Conservation (phyloP, 2,888 invertebrate genomes). For the Scaeva pyrastri region DNA sequence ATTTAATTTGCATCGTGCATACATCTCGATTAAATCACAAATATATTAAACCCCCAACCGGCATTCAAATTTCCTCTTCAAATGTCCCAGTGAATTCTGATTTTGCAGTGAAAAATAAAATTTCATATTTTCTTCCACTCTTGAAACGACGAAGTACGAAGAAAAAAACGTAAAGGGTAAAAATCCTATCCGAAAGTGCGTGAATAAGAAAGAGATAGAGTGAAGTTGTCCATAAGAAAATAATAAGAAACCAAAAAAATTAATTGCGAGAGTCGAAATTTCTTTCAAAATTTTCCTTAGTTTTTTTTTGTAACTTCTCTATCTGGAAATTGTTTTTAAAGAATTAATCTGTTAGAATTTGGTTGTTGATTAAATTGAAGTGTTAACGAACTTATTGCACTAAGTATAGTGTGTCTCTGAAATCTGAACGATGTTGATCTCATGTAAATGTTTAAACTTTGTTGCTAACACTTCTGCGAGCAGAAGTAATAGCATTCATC, state of each 20-base stretch:
- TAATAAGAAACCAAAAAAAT: constrained; percentile 26
- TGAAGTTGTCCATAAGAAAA: not conserved
- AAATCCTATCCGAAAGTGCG: constrained; percentile 55
- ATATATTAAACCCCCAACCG: constrained; percentile 43
- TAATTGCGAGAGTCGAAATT: constrained; percentile 52
- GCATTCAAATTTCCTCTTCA: constrained; percentile 32
- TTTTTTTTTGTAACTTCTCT: not conserved
- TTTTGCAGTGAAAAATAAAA: constrained; percentile 10
- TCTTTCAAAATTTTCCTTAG: constrained; percentile 32
- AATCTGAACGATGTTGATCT: constrained; percentile 81
- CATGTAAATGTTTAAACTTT: constrained; percentile 91
- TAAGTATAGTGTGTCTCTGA: constrained; percentile 18
- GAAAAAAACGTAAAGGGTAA: constrained; percentile 51
- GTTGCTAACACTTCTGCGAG: constrained; percentile 77
- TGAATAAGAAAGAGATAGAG: constrained; percentile 49
- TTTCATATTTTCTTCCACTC: constrained; percentile 21
- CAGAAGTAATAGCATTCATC: constrained; percentile 62
- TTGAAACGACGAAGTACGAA: not conserved
- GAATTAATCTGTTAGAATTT: not conserved
- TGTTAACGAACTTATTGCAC: constrained; percentile 18
- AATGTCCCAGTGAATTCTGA: constrained; percentile 43
- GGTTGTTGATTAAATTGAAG: constrained; percentile 1
- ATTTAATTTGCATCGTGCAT: constrained; percentile 50
- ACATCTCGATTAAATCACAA: constrained; percentile 24
- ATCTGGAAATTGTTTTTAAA: not conserved